These are phyloP conservation scores for Acrossocheilus fasciatus DNA, from an alignment of 2,797 vertebrate species.

Conservation along the genomic window DNA sequence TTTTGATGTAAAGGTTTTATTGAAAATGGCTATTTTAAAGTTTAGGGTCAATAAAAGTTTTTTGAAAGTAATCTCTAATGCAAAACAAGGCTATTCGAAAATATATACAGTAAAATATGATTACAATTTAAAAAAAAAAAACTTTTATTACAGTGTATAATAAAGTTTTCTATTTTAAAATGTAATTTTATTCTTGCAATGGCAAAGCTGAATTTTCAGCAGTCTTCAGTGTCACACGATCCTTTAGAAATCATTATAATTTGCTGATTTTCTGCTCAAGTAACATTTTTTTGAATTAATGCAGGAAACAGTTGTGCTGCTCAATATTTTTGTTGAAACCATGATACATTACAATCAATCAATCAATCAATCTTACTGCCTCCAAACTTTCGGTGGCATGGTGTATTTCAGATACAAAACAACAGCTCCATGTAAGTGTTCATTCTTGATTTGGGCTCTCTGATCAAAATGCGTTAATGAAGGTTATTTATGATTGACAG, in stretches of 20 bases:
- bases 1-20: background rate
- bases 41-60: too few relatives aligned
- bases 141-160: too few relatives aligned
- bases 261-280: background rate
- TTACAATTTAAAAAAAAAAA: too few relatives aligned
- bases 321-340: background rate
- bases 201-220: background rate
- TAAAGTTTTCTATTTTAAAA: background rate
- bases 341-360: background rate
- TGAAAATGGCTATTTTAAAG: background rate
- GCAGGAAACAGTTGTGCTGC: background rate
- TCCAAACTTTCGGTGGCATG: background rate
- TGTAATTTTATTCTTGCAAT: background rate
- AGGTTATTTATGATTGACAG: constrained; percentile 59
- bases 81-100: background rate
- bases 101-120: background rate
- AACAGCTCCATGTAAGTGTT: background rate
- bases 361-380: background rate
- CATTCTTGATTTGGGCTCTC: background rate
- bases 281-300: background rate
- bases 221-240: too few relatives aligned
- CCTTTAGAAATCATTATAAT: too few relatives aligned
- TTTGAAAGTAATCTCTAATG: background rate
- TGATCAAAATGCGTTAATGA: constrained; percentile 26
- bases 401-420: background rate